phyloP scores from a whole-genome alignment of 2,888 invertebrate species.

The Julus scanicus region DNA sequence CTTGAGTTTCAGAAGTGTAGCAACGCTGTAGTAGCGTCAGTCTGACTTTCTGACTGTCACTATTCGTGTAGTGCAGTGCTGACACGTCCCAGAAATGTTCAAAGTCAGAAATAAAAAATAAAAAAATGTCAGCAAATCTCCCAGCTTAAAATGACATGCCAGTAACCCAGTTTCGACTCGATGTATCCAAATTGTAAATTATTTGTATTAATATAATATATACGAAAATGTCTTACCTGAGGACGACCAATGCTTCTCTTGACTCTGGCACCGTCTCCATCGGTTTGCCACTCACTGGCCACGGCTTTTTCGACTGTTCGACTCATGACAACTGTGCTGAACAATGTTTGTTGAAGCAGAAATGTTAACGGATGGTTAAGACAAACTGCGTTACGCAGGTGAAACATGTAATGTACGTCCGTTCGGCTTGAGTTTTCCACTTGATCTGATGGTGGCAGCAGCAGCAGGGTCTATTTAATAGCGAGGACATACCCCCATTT shows the following conservation, averaged over 20 bases:
- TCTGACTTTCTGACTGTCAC: no score
- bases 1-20: no score
- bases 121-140: no score
- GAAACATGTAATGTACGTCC: not conserved
- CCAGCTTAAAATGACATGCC: no score
- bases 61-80: no score
- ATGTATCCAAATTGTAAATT: no score
- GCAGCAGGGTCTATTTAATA: not conserved
- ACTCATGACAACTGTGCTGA: conserved; percentile 48
- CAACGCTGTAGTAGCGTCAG: no score
- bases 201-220: no score
- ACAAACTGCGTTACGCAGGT: not conserved
- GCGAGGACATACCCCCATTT: not conserved
- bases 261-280: conserved; percentile 52
- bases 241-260: conserved; percentile 51
- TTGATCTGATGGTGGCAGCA: not conserved
- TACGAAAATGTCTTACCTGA: conserved; percentile 43
- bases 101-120: no score
- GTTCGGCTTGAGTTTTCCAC: not conserved
- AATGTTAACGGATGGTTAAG: not conserved
- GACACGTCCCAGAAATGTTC: no score
- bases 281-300: conserved; percentile 51
- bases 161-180: no score
- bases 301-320: conserved; percentile 41
- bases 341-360: conserved; percentile 3